Base-by-base conservation (phyloP, 2,113 vertebrate species). In the Carlito syrichta region DNA sequence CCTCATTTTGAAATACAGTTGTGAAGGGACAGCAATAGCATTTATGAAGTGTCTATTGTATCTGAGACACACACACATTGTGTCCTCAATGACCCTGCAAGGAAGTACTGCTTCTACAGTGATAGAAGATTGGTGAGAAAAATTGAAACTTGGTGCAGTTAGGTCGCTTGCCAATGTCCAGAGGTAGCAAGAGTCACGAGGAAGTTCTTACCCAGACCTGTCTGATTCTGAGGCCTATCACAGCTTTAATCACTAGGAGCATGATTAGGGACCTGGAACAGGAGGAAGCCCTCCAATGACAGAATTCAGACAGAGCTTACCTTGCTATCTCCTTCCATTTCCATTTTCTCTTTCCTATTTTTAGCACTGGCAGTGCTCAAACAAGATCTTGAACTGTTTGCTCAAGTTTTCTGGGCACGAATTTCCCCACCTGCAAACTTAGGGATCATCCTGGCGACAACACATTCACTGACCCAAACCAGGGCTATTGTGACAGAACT, bases 401-500 rank as follows among this genome's bases (percentile, higher is more conserved):
- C 32, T 68, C 38, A 11, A 2, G 12, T 40, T 19, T 50, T 38
- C 50, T 16, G 43, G 78, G 66, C 86, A 74, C 35, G 35, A 63
- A 45, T 89, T 82, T 35, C n/a, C 68, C 66, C 77, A 38, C n/a
- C 27, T 69, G 19, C 40, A 17, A 50, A 23, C 30, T 45, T 7
- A 54, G 63, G 58, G 3, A 9, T 13, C 50, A 60, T 9, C 13
- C 58, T 56, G 82, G 32, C 32, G 77, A 56, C 10, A 20, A 48
- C 12, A 50, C 25, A 52, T 9, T 0, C 20, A 17, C 27, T 11
- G 35, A n/a, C 40, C 45, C 43, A 35, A 20, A 12, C 3, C 22
- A 23, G 43, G 68, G 38, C 81, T 14, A 4, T 60, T 0, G 0
- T 13, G 8, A 23, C 0, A 2, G 45, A 22, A 14, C n/a, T 60